phyloP scores from a whole-genome alignment of 1,140 invertebrate species.

The Drosophila baimaii region DNA sequence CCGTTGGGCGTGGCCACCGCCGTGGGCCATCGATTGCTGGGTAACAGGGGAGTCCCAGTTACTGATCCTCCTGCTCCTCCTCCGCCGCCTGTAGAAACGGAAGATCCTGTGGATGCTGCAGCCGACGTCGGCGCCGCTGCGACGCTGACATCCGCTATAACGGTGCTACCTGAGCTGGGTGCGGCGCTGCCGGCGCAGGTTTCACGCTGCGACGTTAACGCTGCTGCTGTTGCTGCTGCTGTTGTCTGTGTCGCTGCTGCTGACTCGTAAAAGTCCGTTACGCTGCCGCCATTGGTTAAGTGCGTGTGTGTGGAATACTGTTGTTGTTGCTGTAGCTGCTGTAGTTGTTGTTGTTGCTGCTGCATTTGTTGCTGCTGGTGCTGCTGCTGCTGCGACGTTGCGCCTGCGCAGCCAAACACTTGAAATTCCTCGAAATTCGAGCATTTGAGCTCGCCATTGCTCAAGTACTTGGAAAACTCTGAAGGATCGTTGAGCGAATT shows the following conservation, averaged over 20 bases:
- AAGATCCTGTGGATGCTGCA: slow-evolving; percentile 8
- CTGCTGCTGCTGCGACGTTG: slow-evolving; percentile 45
- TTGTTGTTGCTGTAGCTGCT: slow-evolving; percentile 56
- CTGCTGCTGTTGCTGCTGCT: slow-evolving; percentile 19
- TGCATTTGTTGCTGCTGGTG: slow-evolving; percentile 46
- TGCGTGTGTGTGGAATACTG: slow-evolving; percentile 62
- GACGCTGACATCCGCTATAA: slow-evolving; percentile 18
- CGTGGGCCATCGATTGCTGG: slow-evolving; percentile 73
- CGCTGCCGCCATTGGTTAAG: slow-evolving; percentile 42
- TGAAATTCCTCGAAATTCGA: slow-evolving; percentile 82
- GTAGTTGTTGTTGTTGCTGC: slow-evolving; percentile 51
- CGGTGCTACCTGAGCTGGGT: slow-evolving; percentile 33
- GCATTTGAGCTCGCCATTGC: slow-evolving; percentile 83
- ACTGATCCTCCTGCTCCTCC: slow-evolving; percentile 19
- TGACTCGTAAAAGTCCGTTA: slow-evolving; percentile 11
- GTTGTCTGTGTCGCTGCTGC: slow-evolving; percentile 7
- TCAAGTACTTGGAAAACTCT: slow-evolving; percentile 84
- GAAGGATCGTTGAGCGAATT: slow-evolving; percentile 83
- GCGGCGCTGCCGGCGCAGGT: slow-evolving; percentile 19
- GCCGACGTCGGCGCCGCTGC: slow-evolving; percentile 28
- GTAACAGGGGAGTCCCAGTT: slow-evolving; percentile 8
- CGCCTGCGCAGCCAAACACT: slow-evolving; percentile 73
- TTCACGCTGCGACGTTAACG: slow-evolving; percentile 37
- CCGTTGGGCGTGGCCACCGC: slow-evolving; percentile 70
- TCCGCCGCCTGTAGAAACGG: slow-evolving; percentile 7